Evolutionary conservation across 2,113 vertebrate genomes (phyloP).

Genomic region (Thymallus thymallus): DNA sequence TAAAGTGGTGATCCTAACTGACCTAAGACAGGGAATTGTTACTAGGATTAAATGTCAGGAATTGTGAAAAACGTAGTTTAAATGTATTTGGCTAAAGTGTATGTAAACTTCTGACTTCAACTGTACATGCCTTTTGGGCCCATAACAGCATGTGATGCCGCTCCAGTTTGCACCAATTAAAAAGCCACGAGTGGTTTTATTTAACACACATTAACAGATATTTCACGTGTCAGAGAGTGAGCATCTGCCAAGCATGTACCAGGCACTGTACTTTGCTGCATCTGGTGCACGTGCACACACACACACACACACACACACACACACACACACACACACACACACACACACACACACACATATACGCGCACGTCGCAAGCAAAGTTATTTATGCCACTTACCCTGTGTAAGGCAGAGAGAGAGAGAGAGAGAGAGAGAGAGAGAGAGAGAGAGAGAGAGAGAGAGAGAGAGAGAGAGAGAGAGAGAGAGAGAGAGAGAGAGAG

Average conservation of each 20-base stretch:
- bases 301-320: too few relatives aligned
- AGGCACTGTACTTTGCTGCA: background rate
- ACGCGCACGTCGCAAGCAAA: background rate
- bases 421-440: background rate
- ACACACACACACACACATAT: too few relatives aligned
- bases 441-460: background rate
- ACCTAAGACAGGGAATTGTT: too few relatives aligned
- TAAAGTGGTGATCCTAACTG: too few relatives aligned
- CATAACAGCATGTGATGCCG: background rate
- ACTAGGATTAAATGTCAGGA: too few relatives aligned
- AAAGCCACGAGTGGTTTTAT: background rate
- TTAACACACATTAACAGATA: background rate
- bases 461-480: background rate
- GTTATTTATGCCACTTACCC: background rate
- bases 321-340: too few relatives aligned
- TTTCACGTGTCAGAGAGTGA: background rate
- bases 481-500: background rate
- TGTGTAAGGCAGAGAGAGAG: background rate
- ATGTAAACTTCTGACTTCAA: too few relatives aligned
- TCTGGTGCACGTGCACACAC: background rate
- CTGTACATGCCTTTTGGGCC: background rate
- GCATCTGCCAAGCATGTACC: background rate
- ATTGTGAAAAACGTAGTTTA: too few relatives aligned
- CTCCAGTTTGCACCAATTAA: background rate
- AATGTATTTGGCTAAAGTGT: too few relatives aligned